Base-by-base conservation (phyloP, 2,113 vertebrate species). In the Cavia aperea region DNA sequence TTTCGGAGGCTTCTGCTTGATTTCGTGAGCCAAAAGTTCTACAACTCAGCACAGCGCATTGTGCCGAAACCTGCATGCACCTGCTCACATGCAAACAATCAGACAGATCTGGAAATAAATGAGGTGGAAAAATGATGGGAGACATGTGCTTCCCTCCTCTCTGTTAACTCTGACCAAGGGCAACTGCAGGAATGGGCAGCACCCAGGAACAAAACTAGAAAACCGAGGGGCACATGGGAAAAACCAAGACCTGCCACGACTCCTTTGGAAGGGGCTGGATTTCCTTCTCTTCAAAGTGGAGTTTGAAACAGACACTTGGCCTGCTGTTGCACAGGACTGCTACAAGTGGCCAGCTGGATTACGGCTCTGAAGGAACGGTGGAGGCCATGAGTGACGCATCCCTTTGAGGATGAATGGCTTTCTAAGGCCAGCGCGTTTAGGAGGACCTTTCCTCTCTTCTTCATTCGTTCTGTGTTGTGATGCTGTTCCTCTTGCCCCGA, bases 351-450 rank as follows among this genome's bases (percentile, higher is more conserved):
- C 92, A 81, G 86, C 81, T 36, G 63, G 39, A 93, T 36, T 9
- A 39, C 14, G 23, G 79, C 51, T 85, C 63, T 84, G 68, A 79
- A 89, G 82, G 77, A 88, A 83, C 1, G 2, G 58, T n/a, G 21
- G 3, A 75, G 23, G 46, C n/a, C 60, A 62, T 18, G 56, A 92
- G 18, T 54, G 88, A 90, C 46, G 77, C n/a, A 56, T 77, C 66
- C 39, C 51, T 94, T 81, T 58, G 63, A 66, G 39, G 66, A 79
- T 83, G 88, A 58, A 93, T 81, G 77, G 66, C 33, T 88, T 66
- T 85, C 72, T 81, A 84, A 49, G 10, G 19, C 23, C 79, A 93
- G 93, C 43, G 26, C 21, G 49, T 86, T 81, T 46, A 49, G 72
- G 51, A 88, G 66, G 86, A 77, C 23, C 49, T 81, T 89, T 36